phyloP scores from a whole-genome alignment of 2,888 invertebrate species.

The Synergus umbraculus region DNA sequence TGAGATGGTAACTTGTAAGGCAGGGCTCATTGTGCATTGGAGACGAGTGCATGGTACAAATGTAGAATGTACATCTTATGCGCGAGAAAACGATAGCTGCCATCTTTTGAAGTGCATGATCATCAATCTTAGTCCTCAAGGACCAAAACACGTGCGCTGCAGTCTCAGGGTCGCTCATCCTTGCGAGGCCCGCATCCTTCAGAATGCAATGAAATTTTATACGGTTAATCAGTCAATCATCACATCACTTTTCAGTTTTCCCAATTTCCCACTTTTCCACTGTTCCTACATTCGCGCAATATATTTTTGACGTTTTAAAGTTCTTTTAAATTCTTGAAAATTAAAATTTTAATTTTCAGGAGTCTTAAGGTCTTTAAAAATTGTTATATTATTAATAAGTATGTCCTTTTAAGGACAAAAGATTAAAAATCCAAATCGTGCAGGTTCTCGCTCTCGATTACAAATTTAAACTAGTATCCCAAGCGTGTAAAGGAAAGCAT shows the following conservation, averaged over 20 bases:
- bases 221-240: not conserved
- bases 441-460: constrained; percentile 19
- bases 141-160: constrained; percentile 30
- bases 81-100: constrained; percentile 54
- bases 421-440: too few species aligned
- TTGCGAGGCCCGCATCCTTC: constrained; percentile 1
- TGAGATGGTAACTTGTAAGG: constrained; percentile 22
- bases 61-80: constrained; percentile 14
- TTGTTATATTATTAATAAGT: too few species aligned
- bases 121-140: constrained; percentile 66
- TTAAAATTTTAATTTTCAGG: too few species aligned
- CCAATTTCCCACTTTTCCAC: too few species aligned
- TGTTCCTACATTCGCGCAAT: too few species aligned
- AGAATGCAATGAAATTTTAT: not conserved
- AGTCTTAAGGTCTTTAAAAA: too few species aligned
- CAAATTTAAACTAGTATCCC: constrained; percentile 44
- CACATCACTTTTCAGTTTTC: too few species aligned
- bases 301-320: too few species aligned
- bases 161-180: not conserved
- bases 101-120: constrained; percentile 55
- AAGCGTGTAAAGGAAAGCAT: constrained; percentile 41
- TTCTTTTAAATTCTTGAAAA: too few species aligned
- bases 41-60: constrained; percentile 5
- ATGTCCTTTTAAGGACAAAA: too few species aligned
- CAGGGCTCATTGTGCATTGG: constrained; percentile 52